These are phyloP conservation scores for Crocuta crocuta DNA, from an alignment of 2,113 vertebrate species.

Conservation along the genomic window DNA sequence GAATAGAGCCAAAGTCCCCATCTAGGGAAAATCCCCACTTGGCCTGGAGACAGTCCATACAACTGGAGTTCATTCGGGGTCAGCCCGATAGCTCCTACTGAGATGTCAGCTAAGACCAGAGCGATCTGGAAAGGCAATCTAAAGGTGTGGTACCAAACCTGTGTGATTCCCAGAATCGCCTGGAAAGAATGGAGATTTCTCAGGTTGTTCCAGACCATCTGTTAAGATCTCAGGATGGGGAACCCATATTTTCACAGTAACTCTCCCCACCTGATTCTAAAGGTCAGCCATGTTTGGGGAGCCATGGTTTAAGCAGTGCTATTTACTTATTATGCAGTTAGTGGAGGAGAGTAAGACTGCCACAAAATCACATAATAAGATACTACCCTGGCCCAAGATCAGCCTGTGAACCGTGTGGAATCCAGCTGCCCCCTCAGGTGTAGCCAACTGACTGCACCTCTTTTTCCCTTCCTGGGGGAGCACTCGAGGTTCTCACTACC, in stretches of 20 bases:
- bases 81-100: not conserved
- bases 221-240: not conserved
- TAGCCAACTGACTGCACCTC: not conserved
- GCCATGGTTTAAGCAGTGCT: not conserved
- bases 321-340: not conserved
- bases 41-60: not conserved
- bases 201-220: not conserved
- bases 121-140: not conserved
- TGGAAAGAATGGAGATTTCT: not conserved
- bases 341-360: not conserved
- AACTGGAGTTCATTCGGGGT: not conserved
- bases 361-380: not conserved
- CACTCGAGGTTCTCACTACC: not conserved
- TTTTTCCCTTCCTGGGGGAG: not conserved
- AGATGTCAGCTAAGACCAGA: slow-evolving; percentile 7
- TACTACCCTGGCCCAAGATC: not conserved
- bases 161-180: not conserved
- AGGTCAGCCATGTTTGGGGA: not conserved
- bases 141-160: not conserved
- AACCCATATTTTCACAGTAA: slow-evolving; percentile 40
- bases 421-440: not conserved
- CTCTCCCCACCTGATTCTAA: not conserved
- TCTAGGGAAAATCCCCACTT: slow-evolving; percentile 11
- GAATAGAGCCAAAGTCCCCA: not conserved
- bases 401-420: not conserved